Conservation (phyloP, 2,888 invertebrate genomes). For the Ectobius pallidus region DNA sequence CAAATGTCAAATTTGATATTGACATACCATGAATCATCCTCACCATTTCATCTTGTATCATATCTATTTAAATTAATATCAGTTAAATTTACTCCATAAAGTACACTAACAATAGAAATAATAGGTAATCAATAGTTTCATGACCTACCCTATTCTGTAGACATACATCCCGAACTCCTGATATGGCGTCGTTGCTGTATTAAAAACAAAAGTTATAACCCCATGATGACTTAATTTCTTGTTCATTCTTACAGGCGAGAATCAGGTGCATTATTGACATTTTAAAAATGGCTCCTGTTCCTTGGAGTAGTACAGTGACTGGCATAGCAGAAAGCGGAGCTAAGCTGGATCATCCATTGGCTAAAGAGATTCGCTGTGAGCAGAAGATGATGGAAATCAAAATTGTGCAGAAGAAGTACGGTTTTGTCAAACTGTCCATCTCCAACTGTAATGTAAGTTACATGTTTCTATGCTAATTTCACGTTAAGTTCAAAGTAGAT, state of each 20-base stretch:
- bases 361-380: constrained; percentile 52
- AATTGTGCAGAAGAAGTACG: constrained; percentile 56
- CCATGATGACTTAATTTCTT: background rate
- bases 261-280: constrained; percentile 51
- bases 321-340: constrained; percentile 50
- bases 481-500: too few relatives aligned
- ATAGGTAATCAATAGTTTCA: too few relatives aligned
- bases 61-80: too few relatives aligned
- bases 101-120: too few relatives aligned
- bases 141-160: too few relatives aligned
- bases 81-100: too few relatives aligned
- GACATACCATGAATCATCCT: too few relatives aligned
- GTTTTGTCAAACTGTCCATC: constrained; percentile 52
- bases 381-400: constrained; percentile 54
- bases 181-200: too few relatives aligned
- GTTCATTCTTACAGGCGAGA: constrained; percentile 43
- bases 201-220: too few relatives aligned
- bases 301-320: constrained; percentile 53
- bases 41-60: too few relatives aligned
- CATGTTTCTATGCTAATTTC: constrained; percentile 39
- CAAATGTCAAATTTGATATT: too few relatives aligned
- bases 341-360: constrained; percentile 52
- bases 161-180: too few relatives aligned
- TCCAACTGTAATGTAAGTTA: constrained; percentile 49
- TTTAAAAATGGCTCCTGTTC: constrained; percentile 53